Conservation (phyloP, 2,888 invertebrate genomes). For the Microctonus hyperodae region DNA sequence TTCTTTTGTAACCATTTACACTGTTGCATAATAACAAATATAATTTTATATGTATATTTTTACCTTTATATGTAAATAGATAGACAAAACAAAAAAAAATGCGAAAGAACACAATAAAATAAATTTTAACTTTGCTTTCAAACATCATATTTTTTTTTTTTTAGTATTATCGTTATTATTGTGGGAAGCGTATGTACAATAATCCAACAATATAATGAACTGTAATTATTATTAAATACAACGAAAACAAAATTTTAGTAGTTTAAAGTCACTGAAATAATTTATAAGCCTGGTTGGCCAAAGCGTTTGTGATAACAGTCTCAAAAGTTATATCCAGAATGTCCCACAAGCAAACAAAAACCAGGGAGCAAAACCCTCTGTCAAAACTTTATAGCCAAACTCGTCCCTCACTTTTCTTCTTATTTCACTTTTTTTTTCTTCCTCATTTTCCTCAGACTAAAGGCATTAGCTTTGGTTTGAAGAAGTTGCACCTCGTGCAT, state of each 20-base stretch:
- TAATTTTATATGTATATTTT: not conserved
- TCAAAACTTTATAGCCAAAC: not conserved
- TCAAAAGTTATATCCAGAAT: not conserved
- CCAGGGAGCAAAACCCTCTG: not conserved
- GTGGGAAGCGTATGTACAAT: not conserved
- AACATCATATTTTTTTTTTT: not conserved
- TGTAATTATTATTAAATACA: not conserved
- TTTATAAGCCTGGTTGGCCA: not conserved
- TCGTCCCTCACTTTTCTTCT: not conserved
- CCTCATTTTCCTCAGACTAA: not conserved
- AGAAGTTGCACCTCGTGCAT: too few species aligned
- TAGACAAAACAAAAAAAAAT: too few species aligned
- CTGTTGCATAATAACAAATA: not conserved
- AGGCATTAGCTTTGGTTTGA: not conserved
- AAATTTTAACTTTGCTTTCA: not conserved
- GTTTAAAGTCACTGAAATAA: not conserved
- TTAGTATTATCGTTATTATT: not conserved
- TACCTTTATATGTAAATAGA: not conserved
- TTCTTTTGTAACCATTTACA: not conserved
- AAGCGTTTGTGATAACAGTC: conserved; percentile 7
- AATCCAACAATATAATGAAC: not conserved
- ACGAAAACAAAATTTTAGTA: not conserved
- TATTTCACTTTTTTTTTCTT: not conserved
- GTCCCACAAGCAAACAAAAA: not conserved
- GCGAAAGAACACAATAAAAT: not conserved